Percentiles rank a stretch among this genome's conserved stretches.
Conservation (phyloP, 1,140 invertebrate species). For the Drosophila littoralis region DNA sequence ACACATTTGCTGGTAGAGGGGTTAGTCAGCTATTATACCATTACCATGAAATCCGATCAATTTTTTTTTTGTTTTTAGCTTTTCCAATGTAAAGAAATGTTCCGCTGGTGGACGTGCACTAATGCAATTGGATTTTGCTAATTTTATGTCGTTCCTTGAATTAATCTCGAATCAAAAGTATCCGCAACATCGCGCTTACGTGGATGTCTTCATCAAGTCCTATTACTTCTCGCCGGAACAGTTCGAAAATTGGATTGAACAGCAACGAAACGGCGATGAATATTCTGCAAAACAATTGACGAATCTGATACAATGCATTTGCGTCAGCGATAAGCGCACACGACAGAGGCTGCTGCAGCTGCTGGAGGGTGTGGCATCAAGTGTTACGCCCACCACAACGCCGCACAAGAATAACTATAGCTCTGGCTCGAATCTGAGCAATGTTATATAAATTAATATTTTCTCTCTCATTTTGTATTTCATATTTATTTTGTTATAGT, state of each 20-base stretch:
- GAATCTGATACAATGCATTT: conserved; percentile 93
- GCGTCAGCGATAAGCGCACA: conserved; percentile 94
- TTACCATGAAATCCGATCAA: not conserved
- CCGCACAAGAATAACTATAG: conserved; percentile 44
- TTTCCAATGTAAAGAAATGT: conserved; percentile 96
- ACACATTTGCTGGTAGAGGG: conserved; percentile 96
- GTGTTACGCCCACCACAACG: conserved; percentile 50
- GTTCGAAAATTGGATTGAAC: conserved; percentile 94
- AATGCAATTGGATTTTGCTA: conserved; percentile 99
- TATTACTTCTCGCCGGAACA: conserved; percentile 96
- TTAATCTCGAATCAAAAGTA: conserved; percentile 92
- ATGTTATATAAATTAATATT: conserved; percentile 57
- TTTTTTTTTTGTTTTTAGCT: conserved; percentile 85
- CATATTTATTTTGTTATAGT: conserved; percentile 61
- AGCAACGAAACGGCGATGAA: conserved; percentile 89
- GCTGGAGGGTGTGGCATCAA: conserved; percentile 83
- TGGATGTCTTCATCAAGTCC: conserved; percentile 97
- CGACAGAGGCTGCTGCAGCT: conserved; percentile 90
- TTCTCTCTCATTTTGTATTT: conserved; percentile 10
- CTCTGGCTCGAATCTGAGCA: conserved; percentile 65
- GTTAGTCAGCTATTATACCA: conserved; percentile 84
- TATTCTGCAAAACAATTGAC: conserved; percentile 95
- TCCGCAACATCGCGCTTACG: conserved; percentile 94
- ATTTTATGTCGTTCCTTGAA: conserved; percentile 96
- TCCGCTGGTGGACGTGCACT: conserved; percentile 97